Evolutionary conservation across 1,140 invertebrate genomes (phyloP), one percentile per base, ranked within the genome.

Genomic region (Scaptomyza graminum): DNA sequence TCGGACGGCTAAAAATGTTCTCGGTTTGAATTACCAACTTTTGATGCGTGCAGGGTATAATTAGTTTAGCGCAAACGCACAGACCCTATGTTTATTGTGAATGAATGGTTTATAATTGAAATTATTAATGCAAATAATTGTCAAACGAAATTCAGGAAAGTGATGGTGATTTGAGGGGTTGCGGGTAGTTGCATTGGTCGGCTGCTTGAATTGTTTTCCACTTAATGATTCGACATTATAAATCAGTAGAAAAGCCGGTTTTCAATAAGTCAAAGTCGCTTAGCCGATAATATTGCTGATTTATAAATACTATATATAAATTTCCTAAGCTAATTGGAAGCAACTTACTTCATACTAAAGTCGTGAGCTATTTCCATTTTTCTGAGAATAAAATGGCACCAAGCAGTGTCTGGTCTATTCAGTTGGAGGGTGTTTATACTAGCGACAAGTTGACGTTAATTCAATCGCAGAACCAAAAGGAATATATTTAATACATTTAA

Each of bases 161-260:
- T 22, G n/a, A 51, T 1, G 22, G 37, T 6, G 9, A 13, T 16
- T 9, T 13, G 13, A 4, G 46, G 49, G 44, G 13, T 16, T 28
- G 28, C 12, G 25, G 8, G 5, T 28, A 52, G 46, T 46, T 50
- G 5, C 1, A 31, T 31, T 7, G 28, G 7, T 31, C 28, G 28
- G 3, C 7, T 7, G 57, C 31, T 22, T 16, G 44, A 50, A 57
- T 67, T 46, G 68, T 70, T 76, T 71, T 61, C 47, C 43, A 87
- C 54, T 68, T 72, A 81, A 87, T 87, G 79, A 85, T 75, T 77
- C 60, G 77, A 66, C 60, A 85, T 75, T 88, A 87, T 81, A 87
- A 82, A 67, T 72, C 64, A 56, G 70, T 34, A 44, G 69, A 49
- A 22, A 49, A 82, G 82, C 83, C 82, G 83, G 82, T 88, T 87